Evolutionary conservation across 2,797 vertebrate species (phyloP).

Genomic region (Arctocebus calabarensis): DNA sequence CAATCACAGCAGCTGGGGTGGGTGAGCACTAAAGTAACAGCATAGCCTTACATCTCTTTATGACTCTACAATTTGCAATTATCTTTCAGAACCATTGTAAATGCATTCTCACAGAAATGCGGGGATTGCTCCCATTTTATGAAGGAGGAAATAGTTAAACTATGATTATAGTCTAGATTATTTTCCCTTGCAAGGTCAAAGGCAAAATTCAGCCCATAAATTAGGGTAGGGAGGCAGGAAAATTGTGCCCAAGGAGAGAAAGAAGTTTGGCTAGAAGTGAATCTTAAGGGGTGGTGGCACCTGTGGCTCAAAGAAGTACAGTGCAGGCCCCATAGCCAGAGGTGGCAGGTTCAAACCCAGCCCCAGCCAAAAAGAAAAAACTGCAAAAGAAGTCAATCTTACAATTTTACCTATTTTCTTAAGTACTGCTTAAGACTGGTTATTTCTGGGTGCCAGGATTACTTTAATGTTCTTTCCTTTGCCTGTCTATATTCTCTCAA

Average conservation of each 20-base stretch:
- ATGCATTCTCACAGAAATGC: not conserved
- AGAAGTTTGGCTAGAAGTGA: not conserved
- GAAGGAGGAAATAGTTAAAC: slow-evolving; percentile 13
- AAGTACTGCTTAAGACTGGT: not conserved
- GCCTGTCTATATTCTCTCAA: not conserved
- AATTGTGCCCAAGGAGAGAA: not conserved
- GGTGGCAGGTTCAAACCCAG: no score
- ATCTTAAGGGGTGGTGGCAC: no score
- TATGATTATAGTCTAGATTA: not conserved
- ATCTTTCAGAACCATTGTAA: not conserved
- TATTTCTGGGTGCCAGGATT: slow-evolving; percentile 11
- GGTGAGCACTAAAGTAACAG: not conserved
- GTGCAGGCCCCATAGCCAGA: no score
- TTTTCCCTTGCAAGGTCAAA: slow-evolving; percentile 15
- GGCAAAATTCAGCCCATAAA: slow-evolving; percentile 39
- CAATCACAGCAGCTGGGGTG: not conserved
- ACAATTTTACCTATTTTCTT: not conserved
- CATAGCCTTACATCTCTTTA: not conserved
- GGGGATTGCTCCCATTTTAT: not conserved
- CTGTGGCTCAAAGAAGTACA: no score
- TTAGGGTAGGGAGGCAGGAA: not conserved
- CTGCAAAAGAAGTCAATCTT: no score
- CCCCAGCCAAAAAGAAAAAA: no score
- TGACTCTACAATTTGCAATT: not conserved
- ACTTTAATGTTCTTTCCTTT: not conserved